Evolutionary conservation across 2,113 vertebrate genomes (phyloP).

Genomic region (Tenebrosternarchus preto): DNA sequence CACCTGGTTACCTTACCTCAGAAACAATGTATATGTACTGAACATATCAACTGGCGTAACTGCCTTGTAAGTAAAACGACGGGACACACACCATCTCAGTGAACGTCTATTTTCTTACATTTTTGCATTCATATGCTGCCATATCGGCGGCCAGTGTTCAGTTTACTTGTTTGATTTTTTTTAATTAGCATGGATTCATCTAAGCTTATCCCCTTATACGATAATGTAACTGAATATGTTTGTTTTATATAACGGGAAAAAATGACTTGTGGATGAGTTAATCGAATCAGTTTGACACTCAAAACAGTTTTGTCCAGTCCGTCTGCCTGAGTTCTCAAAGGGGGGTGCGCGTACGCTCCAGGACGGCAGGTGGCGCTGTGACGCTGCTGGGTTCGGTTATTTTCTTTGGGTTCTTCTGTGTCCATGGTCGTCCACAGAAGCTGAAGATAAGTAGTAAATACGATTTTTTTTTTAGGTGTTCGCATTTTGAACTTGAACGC

Average conservation of each 20-base stretch:
- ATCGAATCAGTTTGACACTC: no score
- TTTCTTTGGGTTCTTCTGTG: background rate
- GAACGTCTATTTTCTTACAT: no score
- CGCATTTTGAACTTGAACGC: slow-evolving; percentile 59
- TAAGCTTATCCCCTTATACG: no score
- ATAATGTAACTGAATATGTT: no score
- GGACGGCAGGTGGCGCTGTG: slow-evolving; percentile 9
- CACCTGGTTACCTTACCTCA: background rate
- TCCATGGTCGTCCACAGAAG: slow-evolving; percentile 67
- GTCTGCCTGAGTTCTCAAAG: background rate
- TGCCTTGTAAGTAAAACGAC: no score
- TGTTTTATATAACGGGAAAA: no score
- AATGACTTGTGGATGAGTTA: no score
- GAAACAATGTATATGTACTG: background rate
- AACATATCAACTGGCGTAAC: background rate
- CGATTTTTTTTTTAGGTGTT: slow-evolving; percentile 63
- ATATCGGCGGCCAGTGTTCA: no score
- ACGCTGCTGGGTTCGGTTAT: background rate
- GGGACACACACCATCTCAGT: no score
- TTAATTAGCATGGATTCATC: background rate
- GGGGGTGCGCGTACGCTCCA: slow-evolving; percentile 42
- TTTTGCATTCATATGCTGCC: no score
- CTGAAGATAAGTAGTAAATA: slow-evolving; percentile 50
- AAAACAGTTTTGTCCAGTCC: no score
- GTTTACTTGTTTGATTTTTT: background rate